Evolutionary conservation across 2,888 invertebrate genomes (phyloP), one percentile per base, ranked within the genome.

Genomic region (Operophtera brumata): DNA sequence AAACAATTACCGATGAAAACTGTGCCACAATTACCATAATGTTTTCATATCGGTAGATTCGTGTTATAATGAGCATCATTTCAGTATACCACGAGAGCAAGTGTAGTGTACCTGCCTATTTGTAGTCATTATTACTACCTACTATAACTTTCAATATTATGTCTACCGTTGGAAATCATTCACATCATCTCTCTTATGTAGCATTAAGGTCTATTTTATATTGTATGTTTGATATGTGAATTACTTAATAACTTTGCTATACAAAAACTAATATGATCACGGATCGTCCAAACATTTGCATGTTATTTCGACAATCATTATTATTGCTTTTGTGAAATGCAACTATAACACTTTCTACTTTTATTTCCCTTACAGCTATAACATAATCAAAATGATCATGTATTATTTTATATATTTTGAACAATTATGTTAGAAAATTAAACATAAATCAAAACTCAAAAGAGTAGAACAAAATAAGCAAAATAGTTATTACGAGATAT

Each of bases 271-370:
- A 37, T 58, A 48, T 55, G 56, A 59, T 61, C 58, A 47, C 55
- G 51, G 51, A 59, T 55, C 55, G 44, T 47, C 53, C 54, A 45
- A 57, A 51, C 62, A 61, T 66, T 66, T 64, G 62, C 63, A 66
- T 62, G 62, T 49, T 61, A 53, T 58, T 52, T 60, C 41, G 55
- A 37, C 50, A 48, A 53, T 61, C 57, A 66, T 64, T 59, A 61
- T 62, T 37, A 50, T 52, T 57, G 49, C 20, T 50, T 51, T 40
- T 58, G 54, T 50, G 28, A 47, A 47, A 43, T 48, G n/a, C 14
- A 11, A 13, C 10, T 14, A 9, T 6, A 43, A 39, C 25, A 39
- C 43, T 40, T 40, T 40, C 40, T 44, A 35, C 39, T 54, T 41
- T n/a, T 36, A 13, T 13, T n/a, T 34, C n/a, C 34, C 10, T 4